Evolutionary conservation across 37 sponge, comb jelly and placozoan genomes (phyloP).

Genomic region (Haliclona indistincta): DNA sequence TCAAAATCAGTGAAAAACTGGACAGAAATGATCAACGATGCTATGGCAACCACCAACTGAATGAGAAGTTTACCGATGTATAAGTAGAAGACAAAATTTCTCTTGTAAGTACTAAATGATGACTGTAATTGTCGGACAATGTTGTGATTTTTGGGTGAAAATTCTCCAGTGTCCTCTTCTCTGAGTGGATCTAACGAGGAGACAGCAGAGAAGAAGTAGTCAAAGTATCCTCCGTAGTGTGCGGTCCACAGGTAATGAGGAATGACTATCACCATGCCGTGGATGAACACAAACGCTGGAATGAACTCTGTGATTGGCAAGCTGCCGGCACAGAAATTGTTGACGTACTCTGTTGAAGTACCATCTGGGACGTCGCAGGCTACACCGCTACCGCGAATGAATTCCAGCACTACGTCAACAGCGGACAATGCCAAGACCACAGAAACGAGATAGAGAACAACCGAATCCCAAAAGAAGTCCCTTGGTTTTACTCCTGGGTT

Average conservation of each 20-base stretch:
- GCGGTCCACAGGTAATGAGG: conserved; percentile 68
- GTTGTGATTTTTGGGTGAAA: conserved; percentile 31
- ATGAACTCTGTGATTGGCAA: conserved; percentile 30
- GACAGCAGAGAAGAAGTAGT: conserved; percentile 46
- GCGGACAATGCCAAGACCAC: conserved; percentile 43
- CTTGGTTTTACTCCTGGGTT: conserved; percentile 8
- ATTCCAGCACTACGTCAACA: conserved; percentile 52
- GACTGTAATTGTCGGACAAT: conserved; percentile 24
- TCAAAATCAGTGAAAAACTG: conserved; percentile 48
- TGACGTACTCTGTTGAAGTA: conserved; percentile 18
- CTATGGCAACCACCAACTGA: conserved; percentile 20
- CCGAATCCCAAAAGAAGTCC: conserved; percentile 73
- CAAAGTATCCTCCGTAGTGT: conserved; percentile 49
- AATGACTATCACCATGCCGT: conserved; percentile 39
- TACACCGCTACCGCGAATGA: conserved; percentile 33
- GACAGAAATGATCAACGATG: conserved; percentile 9
- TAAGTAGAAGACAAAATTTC: conserved; percentile 37
- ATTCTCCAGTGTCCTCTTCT: conserved; percentile 36
- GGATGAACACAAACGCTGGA: conserved; percentile 53
- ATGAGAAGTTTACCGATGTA: conserved; percentile 33
- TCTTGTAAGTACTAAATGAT: conserved; percentile 39
- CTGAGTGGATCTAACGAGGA: conserved; percentile 47
- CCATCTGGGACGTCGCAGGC: conserved; percentile 6
- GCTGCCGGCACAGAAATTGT: conserved; percentile 38
- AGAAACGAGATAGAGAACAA: conserved; percentile 53